Conservation (phyloP, 2,113 vertebrate species). For the Malaclemys terrapin region DNA sequence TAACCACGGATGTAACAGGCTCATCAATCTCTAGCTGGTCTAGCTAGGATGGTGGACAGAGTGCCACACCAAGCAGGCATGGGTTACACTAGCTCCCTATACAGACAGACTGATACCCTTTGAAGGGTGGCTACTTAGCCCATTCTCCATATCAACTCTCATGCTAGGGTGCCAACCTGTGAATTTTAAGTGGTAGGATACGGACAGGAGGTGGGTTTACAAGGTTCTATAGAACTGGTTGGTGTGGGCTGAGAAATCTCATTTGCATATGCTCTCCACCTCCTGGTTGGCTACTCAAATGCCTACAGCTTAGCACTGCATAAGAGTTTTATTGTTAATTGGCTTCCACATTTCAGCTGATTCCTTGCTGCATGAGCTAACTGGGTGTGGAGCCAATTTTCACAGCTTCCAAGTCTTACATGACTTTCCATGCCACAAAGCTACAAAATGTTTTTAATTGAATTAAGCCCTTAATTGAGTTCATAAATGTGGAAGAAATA, state of each 20-base stretch:
- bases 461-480: slow-evolving; percentile 44
- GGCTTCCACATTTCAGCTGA: slow-evolving; percentile 26
- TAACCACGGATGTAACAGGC: no score
- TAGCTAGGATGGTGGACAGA: no score
- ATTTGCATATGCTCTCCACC: not conserved
- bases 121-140: not conserved
- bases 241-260: not conserved
- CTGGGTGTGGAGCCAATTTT: not conserved
- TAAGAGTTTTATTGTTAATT: slow-evolving; percentile 49
- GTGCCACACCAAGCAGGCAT: no score
- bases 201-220: not conserved
- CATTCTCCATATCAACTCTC: not conserved
- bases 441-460: slow-evolving; percentile 18
- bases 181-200: not conserved
- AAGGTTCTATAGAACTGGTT: not conserved
- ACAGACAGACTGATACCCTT: not conserved
- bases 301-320: slow-evolving; percentile 45
- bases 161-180: not conserved
- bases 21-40: no score
- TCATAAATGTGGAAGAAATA: slow-evolving; percentile 13
- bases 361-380: slow-evolving; percentile 32
- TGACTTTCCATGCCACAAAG: not conserved
- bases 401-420: slow-evolving; percentile 24
- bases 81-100: not conserved
- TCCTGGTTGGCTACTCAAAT: not conserved